Evolutionary conservation across 2,797 vertebrate genomes (phyloP).

Genomic region (Gallirallus australis): DNA sequence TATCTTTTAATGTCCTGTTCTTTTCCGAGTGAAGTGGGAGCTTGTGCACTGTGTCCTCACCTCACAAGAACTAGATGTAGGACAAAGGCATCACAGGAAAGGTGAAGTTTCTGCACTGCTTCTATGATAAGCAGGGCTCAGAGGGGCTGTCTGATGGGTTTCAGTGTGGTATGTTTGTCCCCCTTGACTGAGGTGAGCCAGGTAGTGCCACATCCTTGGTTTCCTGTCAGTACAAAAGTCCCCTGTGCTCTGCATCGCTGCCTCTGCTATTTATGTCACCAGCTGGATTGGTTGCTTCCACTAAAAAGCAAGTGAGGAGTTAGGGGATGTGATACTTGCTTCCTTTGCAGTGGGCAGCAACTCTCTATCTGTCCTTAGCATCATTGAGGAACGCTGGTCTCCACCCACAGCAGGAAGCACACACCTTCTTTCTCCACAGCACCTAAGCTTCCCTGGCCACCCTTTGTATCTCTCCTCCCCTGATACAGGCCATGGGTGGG

Average conservation of each 20-base stretch:
- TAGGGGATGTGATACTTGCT: fast-evolving
- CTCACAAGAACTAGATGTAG: neutral
- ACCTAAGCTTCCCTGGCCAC: neutral
- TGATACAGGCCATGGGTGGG: neutral
- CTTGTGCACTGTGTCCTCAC: neutral
- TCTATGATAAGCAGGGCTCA: neutral
- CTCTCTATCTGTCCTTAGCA: neutral
- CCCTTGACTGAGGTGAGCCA: neutral
- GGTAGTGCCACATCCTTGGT: neutral
- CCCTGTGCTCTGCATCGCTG: neutral
- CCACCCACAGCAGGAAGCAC: neutral
- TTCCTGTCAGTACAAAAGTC: neutral
- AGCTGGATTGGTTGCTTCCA: neutral
- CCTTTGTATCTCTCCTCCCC: neutral
- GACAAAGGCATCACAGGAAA: neutral
- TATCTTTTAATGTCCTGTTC: neutral
- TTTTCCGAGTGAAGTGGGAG: neutral
- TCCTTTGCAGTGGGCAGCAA: neutral
- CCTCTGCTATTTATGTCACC: neutral
- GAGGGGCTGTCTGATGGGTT: neutral
- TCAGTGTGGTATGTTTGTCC: neutral
- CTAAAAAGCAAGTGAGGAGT: neutral
- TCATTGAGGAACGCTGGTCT: fast-evolving
- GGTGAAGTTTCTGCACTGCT: neutral
- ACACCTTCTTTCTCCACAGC: neutral